Evolutionary conservation across 2,797 vertebrate genomes (phyloP), one percentile per base, ranked within the genome.

Genomic region (Ambastaia sidthimunki): DNA sequence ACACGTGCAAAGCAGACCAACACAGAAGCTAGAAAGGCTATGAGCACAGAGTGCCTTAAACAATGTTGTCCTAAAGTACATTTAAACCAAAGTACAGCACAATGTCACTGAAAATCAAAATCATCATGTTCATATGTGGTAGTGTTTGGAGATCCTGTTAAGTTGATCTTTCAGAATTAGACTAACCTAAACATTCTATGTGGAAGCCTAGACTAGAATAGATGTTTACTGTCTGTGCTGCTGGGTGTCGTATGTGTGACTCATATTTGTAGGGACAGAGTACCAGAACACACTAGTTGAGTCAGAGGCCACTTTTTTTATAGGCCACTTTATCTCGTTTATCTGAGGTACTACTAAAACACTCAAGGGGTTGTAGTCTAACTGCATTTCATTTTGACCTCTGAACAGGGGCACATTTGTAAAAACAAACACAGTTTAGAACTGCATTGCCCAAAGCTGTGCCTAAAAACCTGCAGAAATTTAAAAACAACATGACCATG

Each of bases 201-300:
- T 28, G 21, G 21, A 4, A 9, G 5, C 50, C 63, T 76, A 57
- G 50, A 67, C 23, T 57, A 18, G 28, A 48, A 68, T 48, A 25
- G 34, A 68, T 2, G 23, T 73, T 25, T 18, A n/a, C 25, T 60
- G 12, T 59, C 60, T 54, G 52, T 76, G 73, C 9, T 54, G 63
- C 23, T 37, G 25, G 18, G 18, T 21, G 19, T 7, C 54, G 50
- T 12, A 48, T 59, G 52, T 44, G 21, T 76, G 74, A 69, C 37
- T 69, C 74, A 76, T 68, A 69, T 76, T 59, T 69, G 74, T 76
- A 69, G 67, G 65, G 37, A 76, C 74, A 59, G 65, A 68, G 52
- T 59, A 63, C 18, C 1, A 16, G 34, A 76, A 68, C 34, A 57
- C 74, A 31, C 12, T 47, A 18, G 55, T 34, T 76, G 74, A 76